These are phyloP conservation scores for Ceyx margarethae DNA, from an alignment of 2,113 vertebrate species.

Conservation along the genomic window DNA sequence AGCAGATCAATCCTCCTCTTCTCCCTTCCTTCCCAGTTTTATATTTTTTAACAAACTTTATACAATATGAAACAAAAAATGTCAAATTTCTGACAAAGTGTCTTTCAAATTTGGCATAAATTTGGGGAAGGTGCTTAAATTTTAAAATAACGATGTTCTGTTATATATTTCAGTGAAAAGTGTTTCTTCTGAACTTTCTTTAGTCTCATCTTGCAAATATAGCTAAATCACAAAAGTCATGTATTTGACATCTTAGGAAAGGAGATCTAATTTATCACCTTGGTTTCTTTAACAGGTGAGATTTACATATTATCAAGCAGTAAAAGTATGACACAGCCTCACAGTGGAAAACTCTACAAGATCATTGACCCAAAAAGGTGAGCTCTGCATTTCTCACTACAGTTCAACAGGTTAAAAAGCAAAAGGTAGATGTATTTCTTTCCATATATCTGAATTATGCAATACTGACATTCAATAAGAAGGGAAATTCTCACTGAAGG, in stretches of 20 bases:
- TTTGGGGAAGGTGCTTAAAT: not conserved
- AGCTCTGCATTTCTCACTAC: not conserved
- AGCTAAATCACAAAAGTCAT: not conserved
- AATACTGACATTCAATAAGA: not conserved
- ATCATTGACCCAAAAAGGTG: conserved; percentile 97
- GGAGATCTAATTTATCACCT: not conserved
- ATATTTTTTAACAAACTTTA: not conserved
- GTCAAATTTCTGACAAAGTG: not conserved
- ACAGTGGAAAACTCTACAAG: conserved; percentile 96
- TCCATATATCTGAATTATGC: not conserved
- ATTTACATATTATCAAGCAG: conserved; percentile 93
- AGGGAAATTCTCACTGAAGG: not conserved
- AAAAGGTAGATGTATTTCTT: not conserved
- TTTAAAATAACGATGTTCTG: not conserved
- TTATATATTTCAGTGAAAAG: not conserved
- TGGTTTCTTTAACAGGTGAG: conserved; percentile 84
- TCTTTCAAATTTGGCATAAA: not conserved
- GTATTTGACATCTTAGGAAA: not conserved
- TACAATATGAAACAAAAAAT: not conserved
- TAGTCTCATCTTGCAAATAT: not conserved
- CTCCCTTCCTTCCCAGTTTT: not conserved
- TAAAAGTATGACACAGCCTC: conserved; percentile 92
- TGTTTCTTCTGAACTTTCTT: not conserved
- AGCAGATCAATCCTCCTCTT: not conserved
- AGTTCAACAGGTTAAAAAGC: not conserved